Conservation (phyloP, 2,113 vertebrate species). For the Phaethon lepturus region DNA sequence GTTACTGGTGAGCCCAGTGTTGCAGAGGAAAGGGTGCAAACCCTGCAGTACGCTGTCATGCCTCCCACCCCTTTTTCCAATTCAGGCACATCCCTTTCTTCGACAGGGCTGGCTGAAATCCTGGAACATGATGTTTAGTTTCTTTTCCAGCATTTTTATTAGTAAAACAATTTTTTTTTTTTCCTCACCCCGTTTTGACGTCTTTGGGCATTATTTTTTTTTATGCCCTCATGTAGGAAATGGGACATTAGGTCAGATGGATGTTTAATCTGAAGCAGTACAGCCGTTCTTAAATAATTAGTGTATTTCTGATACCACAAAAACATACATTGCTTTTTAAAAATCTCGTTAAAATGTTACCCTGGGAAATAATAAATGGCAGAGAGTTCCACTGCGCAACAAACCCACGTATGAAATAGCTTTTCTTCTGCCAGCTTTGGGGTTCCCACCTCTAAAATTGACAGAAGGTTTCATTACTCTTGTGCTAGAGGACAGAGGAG, state of each 20-base stretch:
- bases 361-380: neutral
- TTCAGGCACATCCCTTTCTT: neutral
- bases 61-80: neutral
- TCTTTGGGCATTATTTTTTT: neutral
- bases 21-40: neutral
- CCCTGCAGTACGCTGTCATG: neutral
- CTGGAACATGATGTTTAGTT: neutral
- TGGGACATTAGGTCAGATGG: neutral
- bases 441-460: neutral
- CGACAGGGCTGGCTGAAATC: neutral
- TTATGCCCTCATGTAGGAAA: neutral
- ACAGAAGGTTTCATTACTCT: conserved; percentile 21
- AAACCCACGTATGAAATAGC: neutral
- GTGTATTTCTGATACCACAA: neutral
- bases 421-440: neutral
- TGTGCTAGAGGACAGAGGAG: neutral
- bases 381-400: neutral
- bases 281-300: neutral
- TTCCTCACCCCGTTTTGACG: neutral
- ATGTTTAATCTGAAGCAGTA: neutral
- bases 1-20: neutral
- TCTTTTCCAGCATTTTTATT: neutral
- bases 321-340: neutral
- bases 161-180: neutral
- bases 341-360: neutral